Evolutionary conservation across 2,113 vertebrate genomes (phyloP).

Genomic region (Rhea pennata): DNA sequence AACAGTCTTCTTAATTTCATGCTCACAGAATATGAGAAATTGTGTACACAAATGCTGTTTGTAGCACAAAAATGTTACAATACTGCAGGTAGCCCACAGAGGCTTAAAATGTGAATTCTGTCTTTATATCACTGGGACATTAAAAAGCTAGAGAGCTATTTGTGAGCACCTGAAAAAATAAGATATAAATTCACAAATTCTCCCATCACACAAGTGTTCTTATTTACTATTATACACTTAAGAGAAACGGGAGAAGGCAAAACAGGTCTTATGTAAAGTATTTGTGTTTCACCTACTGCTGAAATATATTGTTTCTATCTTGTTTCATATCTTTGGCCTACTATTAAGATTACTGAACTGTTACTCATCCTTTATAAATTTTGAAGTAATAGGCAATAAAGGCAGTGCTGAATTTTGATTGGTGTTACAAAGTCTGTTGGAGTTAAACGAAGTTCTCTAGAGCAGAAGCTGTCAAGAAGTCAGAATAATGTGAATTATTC

Average conservation of each 20-base stretch:
- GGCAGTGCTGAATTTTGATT: neutral
- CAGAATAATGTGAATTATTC: neutral
- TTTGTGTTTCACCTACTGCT: neutral
- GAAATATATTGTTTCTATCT: neutral
- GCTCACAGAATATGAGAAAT: neutral
- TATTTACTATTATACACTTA: neutral
- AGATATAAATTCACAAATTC: neutral
- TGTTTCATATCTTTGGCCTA: neutral
- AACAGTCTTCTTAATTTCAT: neutral
- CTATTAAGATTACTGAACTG: neutral
- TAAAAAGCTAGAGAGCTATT: neutral
- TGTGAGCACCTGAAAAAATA: neutral
- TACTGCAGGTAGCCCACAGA: neutral
- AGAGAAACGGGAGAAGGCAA: neutral
- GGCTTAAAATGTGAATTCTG: neutral
- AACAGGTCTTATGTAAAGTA: neutral
- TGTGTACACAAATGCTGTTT: neutral
- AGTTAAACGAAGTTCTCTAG: neutral
- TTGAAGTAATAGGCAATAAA: neutral
- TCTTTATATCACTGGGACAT: neutral
- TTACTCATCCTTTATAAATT: neutral
- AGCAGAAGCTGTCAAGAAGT: neutral
- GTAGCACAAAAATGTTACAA: neutral
- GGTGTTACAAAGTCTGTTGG: neutral
- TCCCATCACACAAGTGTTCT: neutral